Percentiles rank a stretch among this genome's conserved stretches.
phyloP scores from a whole-genome alignment of 2,797 vertebrate genomes.

The Molossus alvarezi region DNA sequence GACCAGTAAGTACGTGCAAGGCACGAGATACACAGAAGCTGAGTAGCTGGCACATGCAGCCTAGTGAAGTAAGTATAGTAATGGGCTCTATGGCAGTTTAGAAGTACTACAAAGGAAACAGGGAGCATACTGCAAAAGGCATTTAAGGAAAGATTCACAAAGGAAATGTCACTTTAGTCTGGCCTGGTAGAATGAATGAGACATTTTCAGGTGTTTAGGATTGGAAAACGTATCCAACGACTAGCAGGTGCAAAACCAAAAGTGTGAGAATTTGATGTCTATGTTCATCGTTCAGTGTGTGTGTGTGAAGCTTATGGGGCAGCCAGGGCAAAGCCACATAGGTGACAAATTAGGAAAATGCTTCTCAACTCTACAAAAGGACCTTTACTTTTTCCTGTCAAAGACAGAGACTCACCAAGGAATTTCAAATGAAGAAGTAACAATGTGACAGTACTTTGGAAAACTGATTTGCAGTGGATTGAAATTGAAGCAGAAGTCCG shows the following conservation, averaged over 20 bases:
- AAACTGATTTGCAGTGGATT: slow-evolving; percentile 39
- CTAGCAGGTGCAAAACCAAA: background rate
- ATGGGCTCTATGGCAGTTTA: background rate
- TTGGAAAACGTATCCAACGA: background rate
- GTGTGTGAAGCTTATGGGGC: background rate
- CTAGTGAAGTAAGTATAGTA: background rate
- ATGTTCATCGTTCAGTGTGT: background rate
- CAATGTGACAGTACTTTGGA: background rate
- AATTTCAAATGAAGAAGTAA: slow-evolving; percentile 35
- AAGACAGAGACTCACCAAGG: background rate
- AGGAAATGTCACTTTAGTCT: background rate
- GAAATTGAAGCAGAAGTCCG: slow-evolving; percentile 44
- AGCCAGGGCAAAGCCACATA: background rate
- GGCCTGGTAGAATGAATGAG: background rate
- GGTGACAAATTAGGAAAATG: background rate
- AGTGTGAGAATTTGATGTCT: background rate
- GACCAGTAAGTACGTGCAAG: background rate
- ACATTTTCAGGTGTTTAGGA: background rate
- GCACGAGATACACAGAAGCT: background rate
- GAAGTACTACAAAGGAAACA: background rate
- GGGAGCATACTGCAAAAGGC: background rate
- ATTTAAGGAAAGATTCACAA: background rate
- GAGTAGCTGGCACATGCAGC: background rate
- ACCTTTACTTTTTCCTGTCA: background rate
- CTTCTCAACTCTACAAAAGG: background rate